Evolutionary conservation across 2,113 vertebrate genomes (phyloP).

Genomic region (Anser brachyrhynchus): DNA sequence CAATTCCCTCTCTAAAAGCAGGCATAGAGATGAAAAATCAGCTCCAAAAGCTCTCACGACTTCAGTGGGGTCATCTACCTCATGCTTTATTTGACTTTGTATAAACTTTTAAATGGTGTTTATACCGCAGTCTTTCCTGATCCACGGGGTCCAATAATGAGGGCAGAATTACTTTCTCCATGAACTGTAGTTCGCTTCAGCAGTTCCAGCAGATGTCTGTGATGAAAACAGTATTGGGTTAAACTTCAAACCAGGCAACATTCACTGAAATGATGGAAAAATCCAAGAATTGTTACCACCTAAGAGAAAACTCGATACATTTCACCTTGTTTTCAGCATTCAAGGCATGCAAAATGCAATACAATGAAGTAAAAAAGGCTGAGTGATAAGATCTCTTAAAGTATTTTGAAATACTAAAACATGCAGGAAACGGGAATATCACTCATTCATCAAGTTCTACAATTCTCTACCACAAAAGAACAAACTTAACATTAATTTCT

Average conservation of each 20-base stretch:
- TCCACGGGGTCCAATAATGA: conserved; percentile 92
- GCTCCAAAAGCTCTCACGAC: background rate
- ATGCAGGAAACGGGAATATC: background rate
- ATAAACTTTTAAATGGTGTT: background rate
- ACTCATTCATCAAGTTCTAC: background rate
- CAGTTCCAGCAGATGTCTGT: conserved; percentile 91
- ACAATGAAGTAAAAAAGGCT: background rate
- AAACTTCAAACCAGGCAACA: background rate
- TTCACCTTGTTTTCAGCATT: background rate
- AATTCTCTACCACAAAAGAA: background rate
- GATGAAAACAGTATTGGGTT: background rate
- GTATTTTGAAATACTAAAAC: background rate
- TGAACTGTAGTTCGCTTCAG: conserved; percentile 86
- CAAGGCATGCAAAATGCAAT: background rate
- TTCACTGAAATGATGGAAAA: background rate
- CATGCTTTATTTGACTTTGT: background rate
- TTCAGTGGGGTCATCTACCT: background rate
- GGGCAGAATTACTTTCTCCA: conserved; percentile 95
- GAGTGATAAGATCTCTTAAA: background rate
- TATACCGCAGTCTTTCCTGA: conserved; percentile 90
- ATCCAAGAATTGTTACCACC: background rate
- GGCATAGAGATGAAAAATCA: rapidly evolving
- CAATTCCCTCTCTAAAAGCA: background rate
- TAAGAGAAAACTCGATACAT: rapidly evolving
- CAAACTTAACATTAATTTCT: background rate